A percentile compares a stretch with the other conserved stretches of the same genome.
phyloP scores from a whole-genome alignment of 2,888 invertebrate species.

The Halocaridina rubra region DNA sequence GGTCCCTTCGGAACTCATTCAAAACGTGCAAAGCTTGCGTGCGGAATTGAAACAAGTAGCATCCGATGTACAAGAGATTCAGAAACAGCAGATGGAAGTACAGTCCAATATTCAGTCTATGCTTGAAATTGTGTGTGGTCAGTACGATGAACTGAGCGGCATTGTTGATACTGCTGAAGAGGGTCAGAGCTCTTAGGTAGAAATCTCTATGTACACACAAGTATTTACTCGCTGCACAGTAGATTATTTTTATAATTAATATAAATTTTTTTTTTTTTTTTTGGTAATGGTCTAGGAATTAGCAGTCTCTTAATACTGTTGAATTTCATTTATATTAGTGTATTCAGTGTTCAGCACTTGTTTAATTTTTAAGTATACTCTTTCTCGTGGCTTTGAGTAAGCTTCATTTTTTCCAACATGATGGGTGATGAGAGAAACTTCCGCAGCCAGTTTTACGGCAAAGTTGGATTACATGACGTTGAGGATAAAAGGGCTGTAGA shows the following conservation, averaged over 20 bases:
- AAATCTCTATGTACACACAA: too few species aligned
- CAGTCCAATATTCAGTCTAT: constrained; percentile 34
- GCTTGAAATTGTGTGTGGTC: constrained; percentile 25
- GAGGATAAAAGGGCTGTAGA: constrained; percentile 73
- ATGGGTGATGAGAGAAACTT: constrained; percentile 68
- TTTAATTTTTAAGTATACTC: too few species aligned
- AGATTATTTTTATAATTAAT: too few species aligned
- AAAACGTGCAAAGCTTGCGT: constrained; percentile 22
- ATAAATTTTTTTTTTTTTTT: too few species aligned
- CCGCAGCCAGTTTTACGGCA: constrained; percentile 71
- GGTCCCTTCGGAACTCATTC: constrained; percentile 18
- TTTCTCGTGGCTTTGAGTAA: too few species aligned
- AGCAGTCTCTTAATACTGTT: too few species aligned
- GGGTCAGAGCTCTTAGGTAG: too few species aligned
- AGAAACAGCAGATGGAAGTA: constrained; percentile 41
- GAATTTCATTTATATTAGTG: too few species aligned
- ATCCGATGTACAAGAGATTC: constrained; percentile 37
- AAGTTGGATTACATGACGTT: constrained; percentile 83
- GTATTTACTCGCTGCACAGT: too few species aligned
- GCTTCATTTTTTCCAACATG: neutral
- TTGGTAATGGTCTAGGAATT: too few species aligned
- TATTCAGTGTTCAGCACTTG: too few species aligned
- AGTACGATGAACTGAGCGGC: constrained; percentile 53
- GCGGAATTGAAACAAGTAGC: constrained; percentile 31
- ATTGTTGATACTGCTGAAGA: too few species aligned